These are phyloP conservation scores for Oenanthe melanoleuca DNA, from an alignment of 2,113 vertebrate species.

Conservation along the genomic window DNA sequence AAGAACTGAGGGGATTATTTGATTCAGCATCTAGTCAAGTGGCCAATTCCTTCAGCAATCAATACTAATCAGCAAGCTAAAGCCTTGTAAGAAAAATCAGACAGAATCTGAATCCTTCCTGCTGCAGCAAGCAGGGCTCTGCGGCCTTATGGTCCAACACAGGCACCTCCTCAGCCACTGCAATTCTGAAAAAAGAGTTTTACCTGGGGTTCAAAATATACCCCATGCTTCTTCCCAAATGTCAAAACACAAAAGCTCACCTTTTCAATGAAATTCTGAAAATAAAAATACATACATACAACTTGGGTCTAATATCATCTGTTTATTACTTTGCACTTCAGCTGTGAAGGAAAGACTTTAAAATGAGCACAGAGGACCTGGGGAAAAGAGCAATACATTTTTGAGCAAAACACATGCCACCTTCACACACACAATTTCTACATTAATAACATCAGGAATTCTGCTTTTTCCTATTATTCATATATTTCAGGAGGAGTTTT, in stretches of 20 bases:
- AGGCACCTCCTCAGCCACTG: neutral
- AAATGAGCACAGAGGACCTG: neutral
- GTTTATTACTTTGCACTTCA: neutral
- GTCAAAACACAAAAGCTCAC: neutral
- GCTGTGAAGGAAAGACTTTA: neutral
- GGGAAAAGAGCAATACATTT: neutral
- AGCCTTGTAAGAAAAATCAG: conserved; percentile 68
- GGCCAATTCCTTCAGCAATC: conserved; percentile 79
- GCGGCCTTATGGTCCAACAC: neutral
- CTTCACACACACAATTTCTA: neutral
- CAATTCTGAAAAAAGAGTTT: neutral
- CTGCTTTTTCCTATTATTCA: neutral
- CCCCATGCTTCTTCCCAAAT: neutral
- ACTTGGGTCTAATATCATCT: neutral
- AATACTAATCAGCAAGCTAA: conserved; percentile 80
- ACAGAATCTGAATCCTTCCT: conserved; percentile 70
- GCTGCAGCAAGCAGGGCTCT: conserved; percentile 4
- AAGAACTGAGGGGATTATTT: conserved; percentile 77
- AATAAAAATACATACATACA: neutral
- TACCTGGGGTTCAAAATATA: neutral
- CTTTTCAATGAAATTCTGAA: neutral
- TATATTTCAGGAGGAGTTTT: neutral
- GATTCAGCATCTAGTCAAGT: conserved; percentile 78
- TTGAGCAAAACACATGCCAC: neutral
- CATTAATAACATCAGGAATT: neutral